These are phyloP conservation scores for Oryzias curvinotus DNA, from an alignment of 2,113 vertebrate species.

Conservation along the genomic window DNA sequence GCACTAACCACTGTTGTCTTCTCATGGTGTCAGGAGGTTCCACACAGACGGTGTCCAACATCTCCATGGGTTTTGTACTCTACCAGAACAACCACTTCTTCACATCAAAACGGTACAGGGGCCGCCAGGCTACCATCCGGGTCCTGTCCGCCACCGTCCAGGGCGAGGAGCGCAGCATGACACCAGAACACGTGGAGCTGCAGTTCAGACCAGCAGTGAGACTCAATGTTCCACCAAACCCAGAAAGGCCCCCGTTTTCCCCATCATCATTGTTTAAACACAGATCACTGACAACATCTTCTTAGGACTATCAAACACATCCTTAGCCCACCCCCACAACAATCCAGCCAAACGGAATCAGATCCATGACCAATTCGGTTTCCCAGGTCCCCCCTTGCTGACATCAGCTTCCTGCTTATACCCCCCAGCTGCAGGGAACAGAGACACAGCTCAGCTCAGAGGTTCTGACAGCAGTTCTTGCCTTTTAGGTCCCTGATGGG, in stretches of 20 bases:
- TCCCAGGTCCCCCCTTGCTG: no score
- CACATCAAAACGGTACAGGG: slow-evolving; percentile 21
- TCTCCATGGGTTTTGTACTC: slow-evolving; percentile 65
- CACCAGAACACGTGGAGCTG: slow-evolving; percentile 35
- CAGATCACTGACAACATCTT: no score
- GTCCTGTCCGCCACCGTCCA: slow-evolving; percentile 50
- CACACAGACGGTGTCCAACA: not conserved
- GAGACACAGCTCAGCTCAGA: no score
- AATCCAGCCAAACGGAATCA: no score
- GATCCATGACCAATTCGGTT: no score
- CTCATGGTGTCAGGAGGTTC: not conserved
- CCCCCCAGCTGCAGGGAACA: no score
- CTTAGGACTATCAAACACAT: no score
- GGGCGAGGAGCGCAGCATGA: not conserved
- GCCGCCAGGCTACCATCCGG: slow-evolving; percentile 13
- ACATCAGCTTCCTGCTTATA: no score
- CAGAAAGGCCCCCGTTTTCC: not conserved
- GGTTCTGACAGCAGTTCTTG: not conserved
- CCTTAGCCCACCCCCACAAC: no score
- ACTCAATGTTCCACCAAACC: not conserved
- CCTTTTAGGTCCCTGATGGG: slow-evolving; percentile 7
- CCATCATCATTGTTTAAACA: no score
- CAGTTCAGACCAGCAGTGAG: slow-evolving; percentile 43
- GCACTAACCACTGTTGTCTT: no score
- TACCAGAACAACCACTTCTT: slow-evolving; percentile 69